Conservation (phyloP, 1,140 invertebrate genomes). For the Pseudomyrmex gracilis region DNA sequence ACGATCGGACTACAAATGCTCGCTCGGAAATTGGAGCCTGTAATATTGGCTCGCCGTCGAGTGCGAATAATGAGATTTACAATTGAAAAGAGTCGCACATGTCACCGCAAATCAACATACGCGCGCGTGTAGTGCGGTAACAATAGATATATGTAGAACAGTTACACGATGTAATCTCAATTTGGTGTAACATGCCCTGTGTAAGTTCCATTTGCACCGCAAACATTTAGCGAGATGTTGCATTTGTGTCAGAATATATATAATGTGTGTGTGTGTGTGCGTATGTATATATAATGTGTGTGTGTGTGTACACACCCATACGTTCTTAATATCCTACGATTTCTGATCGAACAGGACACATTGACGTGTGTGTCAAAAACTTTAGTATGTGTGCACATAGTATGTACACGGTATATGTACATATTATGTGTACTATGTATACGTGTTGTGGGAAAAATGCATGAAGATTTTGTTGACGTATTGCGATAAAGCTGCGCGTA, state of each 20-base stretch:
- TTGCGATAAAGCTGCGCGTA: constrained; percentile 15
- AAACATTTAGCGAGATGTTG: constrained; percentile 32
- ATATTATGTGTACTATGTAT: too few relatives aligned
- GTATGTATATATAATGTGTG: too few relatives aligned
- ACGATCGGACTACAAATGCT: constrained; percentile 12
- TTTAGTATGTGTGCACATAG: too few relatives aligned
- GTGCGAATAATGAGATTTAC: constrained; percentile 56
- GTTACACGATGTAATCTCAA: constrained; percentile 39
- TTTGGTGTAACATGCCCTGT: constrained; percentile 23
- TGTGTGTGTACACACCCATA: too few relatives aligned
- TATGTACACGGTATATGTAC: too few relatives aligned
- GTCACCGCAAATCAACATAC: not conserved
- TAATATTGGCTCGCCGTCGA: constrained; percentile 17
- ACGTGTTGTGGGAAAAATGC: constrained; percentile 18
- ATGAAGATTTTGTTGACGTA: constrained; percentile 30
- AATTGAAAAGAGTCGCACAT: constrained; percentile 41
- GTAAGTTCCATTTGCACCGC: constrained; percentile 46
- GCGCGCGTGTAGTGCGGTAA: not conserved
- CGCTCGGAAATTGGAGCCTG: constrained; percentile 39
- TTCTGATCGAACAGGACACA: not conserved
- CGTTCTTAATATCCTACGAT: not conserved
- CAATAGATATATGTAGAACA: constrained; percentile 20
- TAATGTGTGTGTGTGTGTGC: too few relatives aligned
- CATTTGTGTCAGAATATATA: constrained; percentile 29
- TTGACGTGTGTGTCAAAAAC: constrained; percentile 13